Evolutionary conservation across 2,888 invertebrate species (phyloP).

Genomic region (Drosophila cracens): DNA sequence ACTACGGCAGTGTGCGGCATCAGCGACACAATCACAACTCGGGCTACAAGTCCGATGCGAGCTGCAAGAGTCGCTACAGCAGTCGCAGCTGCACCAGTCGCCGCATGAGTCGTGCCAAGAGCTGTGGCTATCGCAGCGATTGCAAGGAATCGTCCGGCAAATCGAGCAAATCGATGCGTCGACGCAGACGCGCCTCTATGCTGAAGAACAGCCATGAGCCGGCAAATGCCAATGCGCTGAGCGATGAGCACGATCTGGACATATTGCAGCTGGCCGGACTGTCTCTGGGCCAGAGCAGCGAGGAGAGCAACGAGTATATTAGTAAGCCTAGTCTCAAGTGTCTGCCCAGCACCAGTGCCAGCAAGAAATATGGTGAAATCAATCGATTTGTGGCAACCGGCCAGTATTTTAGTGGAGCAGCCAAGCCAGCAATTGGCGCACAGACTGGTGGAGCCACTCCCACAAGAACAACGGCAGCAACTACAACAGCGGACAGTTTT

Average conservation of each 20-base stretch:
- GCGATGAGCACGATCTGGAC: slow-evolving; percentile 86
- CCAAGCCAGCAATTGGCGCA: slow-evolving; percentile 39
- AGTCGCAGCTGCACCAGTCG: slow-evolving; percentile 87
- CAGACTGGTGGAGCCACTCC: slow-evolving; percentile 2
- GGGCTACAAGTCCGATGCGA: slow-evolving; percentile 88
- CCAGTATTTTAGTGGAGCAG: slow-evolving; percentile 81
- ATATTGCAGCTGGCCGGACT: slow-evolving; percentile 87
- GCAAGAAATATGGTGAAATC: slow-evolving; percentile 84
- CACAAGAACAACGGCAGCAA: not conserved
- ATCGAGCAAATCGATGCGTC: slow-evolving; percentile 79
- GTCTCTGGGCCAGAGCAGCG: slow-evolving; percentile 87
- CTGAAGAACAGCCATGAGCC: slow-evolving; percentile 78
- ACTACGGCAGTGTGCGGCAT: slow-evolving; percentile 85
- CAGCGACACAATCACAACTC: slow-evolving; percentile 83
- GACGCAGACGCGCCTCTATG: slow-evolving; percentile 78
- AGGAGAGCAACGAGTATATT: slow-evolving; percentile 84
- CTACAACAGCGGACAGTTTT: slow-evolving; percentile 39
- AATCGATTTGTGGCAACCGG: slow-evolving; percentile 85
- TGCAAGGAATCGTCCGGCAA: slow-evolving; percentile 80
- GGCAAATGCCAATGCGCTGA: slow-evolving; percentile 83
- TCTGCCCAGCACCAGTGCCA: slow-evolving; percentile 81
- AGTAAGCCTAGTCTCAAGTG: slow-evolving; percentile 83
- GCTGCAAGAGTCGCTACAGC: slow-evolving; percentile 87
- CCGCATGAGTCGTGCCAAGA: slow-evolving; percentile 85
- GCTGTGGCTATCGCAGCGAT: slow-evolving; percentile 83